Evolutionary conservation across 2,888 invertebrate genomes (phyloP).

Genomic region (Stenotaenia linearis): DNA sequence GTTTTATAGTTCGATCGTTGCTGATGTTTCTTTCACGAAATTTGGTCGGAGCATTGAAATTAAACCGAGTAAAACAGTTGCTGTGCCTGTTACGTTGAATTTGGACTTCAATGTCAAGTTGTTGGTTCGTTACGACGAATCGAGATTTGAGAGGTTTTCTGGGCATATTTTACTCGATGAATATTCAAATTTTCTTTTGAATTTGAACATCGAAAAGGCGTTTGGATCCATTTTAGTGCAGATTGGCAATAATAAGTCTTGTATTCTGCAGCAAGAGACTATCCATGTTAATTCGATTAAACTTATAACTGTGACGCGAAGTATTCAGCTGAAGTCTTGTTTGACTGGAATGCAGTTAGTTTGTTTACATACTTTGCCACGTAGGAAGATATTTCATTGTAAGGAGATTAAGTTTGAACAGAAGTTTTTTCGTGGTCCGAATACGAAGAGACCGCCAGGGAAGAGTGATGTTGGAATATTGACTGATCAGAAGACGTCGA

Average conservation of each 20-base stretch:
- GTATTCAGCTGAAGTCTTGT: background rate
- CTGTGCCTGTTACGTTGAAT: background rate
- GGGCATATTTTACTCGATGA: background rate
- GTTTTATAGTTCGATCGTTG: background rate
- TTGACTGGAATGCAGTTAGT: background rate
- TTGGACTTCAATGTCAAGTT: background rate
- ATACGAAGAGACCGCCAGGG: background rate
- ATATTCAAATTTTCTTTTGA: background rate
- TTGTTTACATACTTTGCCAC: background rate
- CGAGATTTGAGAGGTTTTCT: background rate
- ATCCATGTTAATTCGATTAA: background rate
- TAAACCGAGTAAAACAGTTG: background rate
- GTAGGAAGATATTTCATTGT: background rate
- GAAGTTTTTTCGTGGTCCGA: background rate
- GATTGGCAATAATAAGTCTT: background rate
- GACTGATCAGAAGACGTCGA: background rate
- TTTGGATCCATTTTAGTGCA: background rate
- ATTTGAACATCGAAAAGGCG: background rate
- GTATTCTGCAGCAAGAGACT: background rate
- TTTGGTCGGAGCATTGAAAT: background rate
- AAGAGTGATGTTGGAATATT: background rate
- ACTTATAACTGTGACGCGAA: background rate
- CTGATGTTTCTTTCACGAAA: background rate
- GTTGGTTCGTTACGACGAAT: background rate
- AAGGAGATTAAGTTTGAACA: background rate